These are phyloP conservation scores for Drosophila fulvimacula DNA, from an alignment of 2,888 invertebrate genomes.

Conservation along the genomic window DNA sequence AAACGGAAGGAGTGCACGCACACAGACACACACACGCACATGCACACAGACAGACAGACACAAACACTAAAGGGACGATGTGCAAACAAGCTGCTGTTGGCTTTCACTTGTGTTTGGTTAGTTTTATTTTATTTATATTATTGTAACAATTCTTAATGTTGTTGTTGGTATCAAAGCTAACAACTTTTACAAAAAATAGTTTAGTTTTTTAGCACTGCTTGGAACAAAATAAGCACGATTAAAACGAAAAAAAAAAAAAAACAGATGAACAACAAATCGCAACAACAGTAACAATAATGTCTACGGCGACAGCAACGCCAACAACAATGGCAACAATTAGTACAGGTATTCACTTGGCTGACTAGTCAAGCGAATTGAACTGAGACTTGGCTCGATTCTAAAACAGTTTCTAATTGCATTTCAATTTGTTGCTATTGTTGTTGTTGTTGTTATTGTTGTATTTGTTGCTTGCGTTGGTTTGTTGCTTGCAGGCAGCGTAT, in stretches of 20 bases:
- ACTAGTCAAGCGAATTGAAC: conserved; percentile 38
- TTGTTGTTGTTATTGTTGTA: conserved; percentile 26
- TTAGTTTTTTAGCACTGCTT: conserved; percentile 43
- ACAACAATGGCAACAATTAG: conserved; percentile 13
- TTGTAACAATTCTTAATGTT: conserved; percentile 9
- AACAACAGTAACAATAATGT: conserved; percentile 9
- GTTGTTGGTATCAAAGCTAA: conserved; percentile 44
- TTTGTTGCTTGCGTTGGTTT: conserved; percentile 29
- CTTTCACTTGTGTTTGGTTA: conserved; percentile 19
- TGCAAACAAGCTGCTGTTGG: conserved; percentile 29
- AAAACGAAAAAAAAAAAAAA: conserved; percentile 17
- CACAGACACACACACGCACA: conserved; percentile 26
- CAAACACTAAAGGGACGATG: conserved; percentile 52
- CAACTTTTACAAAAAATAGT: conserved; percentile 49
- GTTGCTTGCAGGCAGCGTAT: conserved; percentile 58
- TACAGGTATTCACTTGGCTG: conserved; percentile 31
- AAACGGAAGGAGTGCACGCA: conserved; percentile 39
- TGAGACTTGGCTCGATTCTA: conserved; percentile 22
- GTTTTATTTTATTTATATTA: conserved; percentile 5
- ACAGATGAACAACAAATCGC: conserved; percentile 17
- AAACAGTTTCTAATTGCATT: conserved; percentile 16
- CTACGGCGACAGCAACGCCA: not conserved
- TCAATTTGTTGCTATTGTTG: conserved; percentile 16
- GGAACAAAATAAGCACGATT: conserved; percentile 22
- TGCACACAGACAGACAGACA: not conserved